Percentiles rank a stretch among this genome's conserved stretches.
Conservation (phyloP, 2,797 vertebrate genomes). For the Perodicticus potto region DNA sequence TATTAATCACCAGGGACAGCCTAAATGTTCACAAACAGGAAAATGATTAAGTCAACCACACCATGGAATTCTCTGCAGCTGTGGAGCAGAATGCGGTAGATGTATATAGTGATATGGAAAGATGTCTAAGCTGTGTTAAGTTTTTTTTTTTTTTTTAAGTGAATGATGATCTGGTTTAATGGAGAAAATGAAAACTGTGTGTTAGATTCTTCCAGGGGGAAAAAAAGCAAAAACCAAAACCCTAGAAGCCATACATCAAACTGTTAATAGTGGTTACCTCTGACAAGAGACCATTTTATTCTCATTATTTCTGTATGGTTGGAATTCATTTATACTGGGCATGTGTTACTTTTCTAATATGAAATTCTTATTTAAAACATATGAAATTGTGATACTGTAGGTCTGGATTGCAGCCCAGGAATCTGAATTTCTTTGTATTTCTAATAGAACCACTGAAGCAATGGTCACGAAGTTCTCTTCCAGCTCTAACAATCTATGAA, state of each 20-base stretch:
- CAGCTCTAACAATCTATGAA: background rate
- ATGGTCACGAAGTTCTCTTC: background rate
- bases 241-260: background rate
- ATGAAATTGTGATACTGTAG: background rate
- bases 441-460: too few relatives aligned
- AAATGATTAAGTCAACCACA: background rate
- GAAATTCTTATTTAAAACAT: background rate
- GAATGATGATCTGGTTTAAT: constrained; percentile 11
- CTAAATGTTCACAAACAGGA: background rate
- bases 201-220: background rate
- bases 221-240: background rate
- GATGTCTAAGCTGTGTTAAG: background rate
- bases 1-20: background rate
- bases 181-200: background rate
- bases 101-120: background rate
- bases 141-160: background rate
- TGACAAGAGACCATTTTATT: background rate
- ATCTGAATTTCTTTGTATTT: background rate
- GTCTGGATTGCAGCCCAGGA: constrained; percentile 7
- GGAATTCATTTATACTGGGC: background rate
- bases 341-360: background rate
- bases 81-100: background rate
- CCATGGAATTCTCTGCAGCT: background rate
- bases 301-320: background rate
- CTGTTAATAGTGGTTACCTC: background rate